A percentile compares a stretch with the other conserved stretches of the same genome.
phyloP scores from a whole-genome alignment of 1,140 invertebrate genomes.

The Tyrophagus putrescentiae region DNA sequence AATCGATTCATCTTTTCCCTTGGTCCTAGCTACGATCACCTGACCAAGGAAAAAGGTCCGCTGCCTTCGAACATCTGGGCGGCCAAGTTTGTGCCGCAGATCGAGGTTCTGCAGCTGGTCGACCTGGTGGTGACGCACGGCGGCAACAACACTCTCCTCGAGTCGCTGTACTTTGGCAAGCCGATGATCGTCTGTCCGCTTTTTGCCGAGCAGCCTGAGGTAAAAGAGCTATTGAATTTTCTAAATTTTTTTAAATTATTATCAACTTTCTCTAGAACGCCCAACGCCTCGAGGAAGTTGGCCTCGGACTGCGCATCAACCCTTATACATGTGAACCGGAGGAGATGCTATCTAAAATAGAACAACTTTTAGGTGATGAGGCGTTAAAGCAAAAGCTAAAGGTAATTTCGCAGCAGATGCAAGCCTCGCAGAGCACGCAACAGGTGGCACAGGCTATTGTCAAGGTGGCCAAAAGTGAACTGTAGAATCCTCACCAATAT shows the following conservation, averaged over 20 bases:
- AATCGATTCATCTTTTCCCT: conserved; percentile 14
- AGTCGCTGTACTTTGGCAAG: conserved; percentile 12
- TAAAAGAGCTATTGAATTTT: too few species aligned
- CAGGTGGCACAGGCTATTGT: neutral
- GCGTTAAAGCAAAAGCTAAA: conserved; percentile 4
- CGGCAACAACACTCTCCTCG: conserved; percentile 20
- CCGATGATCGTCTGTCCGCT: conserved; percentile 18
- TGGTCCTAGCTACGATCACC: neutral
- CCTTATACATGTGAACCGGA: conserved; percentile 13
- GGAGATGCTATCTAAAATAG: conserved; percentile 11
- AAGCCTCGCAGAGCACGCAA: conserved; percentile 17
- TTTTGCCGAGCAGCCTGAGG: conserved; percentile 19
- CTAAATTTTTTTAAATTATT: too few species aligned
- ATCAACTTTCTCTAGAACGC: too few species aligned
- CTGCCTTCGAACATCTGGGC: conserved; percentile 23
- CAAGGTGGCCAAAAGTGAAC: neutral
- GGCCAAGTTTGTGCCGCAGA: conserved; percentile 11
- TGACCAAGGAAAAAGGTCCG: neutral
- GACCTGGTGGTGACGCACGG: conserved; percentile 21
- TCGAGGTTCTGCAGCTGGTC: neutral
- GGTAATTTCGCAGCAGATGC: conserved; percentile 13
- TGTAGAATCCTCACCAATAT: too few species aligned
- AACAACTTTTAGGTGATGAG: conserved; percentile 16
- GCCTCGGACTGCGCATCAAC: conserved; percentile 11
- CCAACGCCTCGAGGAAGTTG: conserved; percentile 20